Base-by-base conservation (phyloP, 2,888 invertebrate genomes). In the Pseudoips prasinana region DNA sequence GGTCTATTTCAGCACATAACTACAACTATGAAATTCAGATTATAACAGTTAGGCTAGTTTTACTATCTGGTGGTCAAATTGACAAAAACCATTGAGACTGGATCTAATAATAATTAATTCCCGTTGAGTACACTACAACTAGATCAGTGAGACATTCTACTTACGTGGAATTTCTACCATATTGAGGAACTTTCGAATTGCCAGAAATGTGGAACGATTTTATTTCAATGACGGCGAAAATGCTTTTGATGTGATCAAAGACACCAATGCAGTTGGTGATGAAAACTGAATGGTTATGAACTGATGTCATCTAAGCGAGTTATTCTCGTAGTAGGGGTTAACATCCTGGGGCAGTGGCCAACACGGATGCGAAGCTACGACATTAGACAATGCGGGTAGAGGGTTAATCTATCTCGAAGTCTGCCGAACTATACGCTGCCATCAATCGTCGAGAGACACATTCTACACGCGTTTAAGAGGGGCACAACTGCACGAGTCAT, bases 341-440 rank as follows among this genome's bases (percentile, higher is more conserved):
- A 57, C 45, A 58, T 58, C 52, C 59, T 58, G 43, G 42, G 27
- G 35, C 29, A 40, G 29, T 42, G 33, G 47, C 71, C 75, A 76
- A 78, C 73, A 53, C 80, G 81, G 80, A 82, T 73, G 67, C 64
- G 61, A 22, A 25, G 34, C 43, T 49, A 34, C n/a, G 33, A 29
- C 25, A 41, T 27, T 25, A 29, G 49, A 43, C 50, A 49, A 58
- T 58, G 52, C 56, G 56, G 58, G 55, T 54, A 45, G 48, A 46
- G 56, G 52, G 51, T 55, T 51, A 45, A 46, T 41, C 34, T 20
- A 3, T 20, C 7, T n/a, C 3, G 20, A 7, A 20, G n/a, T 20
- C n/a, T n/a, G 3, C 7, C n/a, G 4, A 20, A 20, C 7, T n/a
- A 20, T 20, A 2, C 7, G 18, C 11, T 30, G 34, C 20, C 35